Evolutionary conservation across 2,888 invertebrate genomes (phyloP), one percentile per base, ranked within the genome.

Genomic region (Caenorhabditis angaria): DNA sequence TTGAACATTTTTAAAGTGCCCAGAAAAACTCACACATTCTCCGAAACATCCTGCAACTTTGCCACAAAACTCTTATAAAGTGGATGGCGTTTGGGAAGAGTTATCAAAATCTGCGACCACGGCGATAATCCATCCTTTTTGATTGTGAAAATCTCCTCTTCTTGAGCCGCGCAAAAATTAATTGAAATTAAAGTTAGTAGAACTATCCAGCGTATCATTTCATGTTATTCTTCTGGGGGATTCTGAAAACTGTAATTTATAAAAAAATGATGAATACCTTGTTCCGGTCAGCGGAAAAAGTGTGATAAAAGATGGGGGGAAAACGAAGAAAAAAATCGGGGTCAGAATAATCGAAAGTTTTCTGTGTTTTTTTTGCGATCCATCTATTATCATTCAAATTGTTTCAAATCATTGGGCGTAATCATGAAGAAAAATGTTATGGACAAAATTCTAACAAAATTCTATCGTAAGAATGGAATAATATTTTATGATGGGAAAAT

Each of bases 41-140:
- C 72, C 24, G 80, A 76, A 12, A 86, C 76, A 70, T 86, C 86
- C 32, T 78, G 79, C 29, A 87, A 78, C 67, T 83, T 80, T 20
- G 85, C 85, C 50, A 82, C 80, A 68, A 87, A 86, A 48, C 80
- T 77, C 20, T 75, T 55, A 71, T 82, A 86, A 24, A 80, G 64
- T 55, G 78, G 76, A 66, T 79, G 80, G 32, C 79, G 62, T 27
- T 70, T 63, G 18, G 84, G 84, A 18, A 86, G 61, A 10, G 77
- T 75, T 27, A 86, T 81, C 28, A 79, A 72, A 47, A 85, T 72
- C 58, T 83, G 79, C 10, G 79, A 77, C 51, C 81, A 82, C 2
- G 85, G 81, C 32, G 83, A 81, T 18, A 76, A 54, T 25, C 65
- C 61, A 62, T 81, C 82, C 60, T 82, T 82, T 35, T 67, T 60